phyloP scores from a whole-genome alignment of 2,113 vertebrate species.

The Spilogale gracilis region DNA sequence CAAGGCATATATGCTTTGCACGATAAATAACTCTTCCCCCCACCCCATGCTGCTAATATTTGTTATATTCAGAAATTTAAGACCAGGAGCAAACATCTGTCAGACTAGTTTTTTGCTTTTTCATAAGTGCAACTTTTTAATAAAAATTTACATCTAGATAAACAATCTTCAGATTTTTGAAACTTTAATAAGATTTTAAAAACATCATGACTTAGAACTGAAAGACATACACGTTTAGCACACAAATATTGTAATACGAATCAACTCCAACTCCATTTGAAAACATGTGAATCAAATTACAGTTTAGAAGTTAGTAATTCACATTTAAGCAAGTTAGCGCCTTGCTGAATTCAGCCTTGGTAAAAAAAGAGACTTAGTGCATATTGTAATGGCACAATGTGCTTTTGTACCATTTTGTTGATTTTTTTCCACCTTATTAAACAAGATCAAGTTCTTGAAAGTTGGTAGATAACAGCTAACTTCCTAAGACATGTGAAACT shows the following conservation, averaged over 20 bases:
- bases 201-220: conserved; percentile 87
- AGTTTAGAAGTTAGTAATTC: conserved; percentile 87
- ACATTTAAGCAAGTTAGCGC: conserved; percentile 89
- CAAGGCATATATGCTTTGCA: conserved; percentile 31
- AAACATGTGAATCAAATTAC: conserved; percentile 86
- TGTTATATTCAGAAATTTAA: conserved; percentile 86
- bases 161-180: conserved; percentile 88
- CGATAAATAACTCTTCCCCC: not conserved
- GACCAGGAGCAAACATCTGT: conserved; percentile 88
- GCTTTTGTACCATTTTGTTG: conserved; percentile 81
- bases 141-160: conserved; percentile 90
- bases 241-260: conserved; percentile 87
- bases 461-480: conserved; percentile 76
- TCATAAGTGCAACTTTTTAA: conserved; percentile 90
- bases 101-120: conserved; percentile 87
- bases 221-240: conserved; percentile 89
- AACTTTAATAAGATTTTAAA: conserved; percentile 89
- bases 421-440: conserved; percentile 74
- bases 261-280: conserved; percentile 84
- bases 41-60: conserved; percentile 52
- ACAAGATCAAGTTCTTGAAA: conserved; percentile 78
- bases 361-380: conserved; percentile 85
- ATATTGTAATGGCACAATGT: conserved; percentile 83
- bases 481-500: conserved; percentile 83
- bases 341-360: conserved; percentile 87